Conservation (phyloP, 2,888 invertebrate species). For the Asteroscopus sphinx region DNA sequence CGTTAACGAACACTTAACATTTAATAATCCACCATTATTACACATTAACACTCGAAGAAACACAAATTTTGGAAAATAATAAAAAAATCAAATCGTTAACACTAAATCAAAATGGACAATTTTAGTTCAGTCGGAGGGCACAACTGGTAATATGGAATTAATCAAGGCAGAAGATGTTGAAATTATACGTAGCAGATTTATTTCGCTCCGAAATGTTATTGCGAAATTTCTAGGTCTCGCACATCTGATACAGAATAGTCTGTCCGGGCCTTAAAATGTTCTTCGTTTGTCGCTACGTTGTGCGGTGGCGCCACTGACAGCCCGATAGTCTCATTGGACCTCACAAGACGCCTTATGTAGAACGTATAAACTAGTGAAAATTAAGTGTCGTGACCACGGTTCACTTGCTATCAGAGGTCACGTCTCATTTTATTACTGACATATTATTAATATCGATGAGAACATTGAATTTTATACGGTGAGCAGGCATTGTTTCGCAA, state of each 20-base stretch:
- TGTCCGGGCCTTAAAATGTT: slow-evolving; percentile 65
- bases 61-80: no score
- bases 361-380: slow-evolving; percentile 87
- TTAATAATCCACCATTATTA: no score
- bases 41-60: no score
- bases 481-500: slow-evolving; percentile 79
- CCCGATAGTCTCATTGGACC: slow-evolving; percentile 73
- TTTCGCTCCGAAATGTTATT: slow-evolving; percentile 3
- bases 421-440: slow-evolving; percentile 86
- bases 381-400: slow-evolving; percentile 84
- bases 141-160: slow-evolving; percentile 2
- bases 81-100: slow-evolving; percentile 9
- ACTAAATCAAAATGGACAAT: slow-evolving; percentile 1
- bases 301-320: slow-evolving; percentile 74
- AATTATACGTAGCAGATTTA: neutral
- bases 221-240: slow-evolving; percentile 19
- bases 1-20: no score
- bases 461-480: slow-evolving; percentile 82
- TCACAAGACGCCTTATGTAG: slow-evolving; percentile 84
- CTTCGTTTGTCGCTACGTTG: slow-evolving; percentile 64
- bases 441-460: slow-evolving; percentile 84
- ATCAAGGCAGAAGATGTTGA: neutral
- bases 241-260: slow-evolving; percentile 37
- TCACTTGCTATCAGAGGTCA: slow-evolving; percentile 84
- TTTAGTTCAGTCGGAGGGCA: neutral